phyloP scores from a whole-genome alignment of 2,797 vertebrate species.

The Selene dorsalis region DNA sequence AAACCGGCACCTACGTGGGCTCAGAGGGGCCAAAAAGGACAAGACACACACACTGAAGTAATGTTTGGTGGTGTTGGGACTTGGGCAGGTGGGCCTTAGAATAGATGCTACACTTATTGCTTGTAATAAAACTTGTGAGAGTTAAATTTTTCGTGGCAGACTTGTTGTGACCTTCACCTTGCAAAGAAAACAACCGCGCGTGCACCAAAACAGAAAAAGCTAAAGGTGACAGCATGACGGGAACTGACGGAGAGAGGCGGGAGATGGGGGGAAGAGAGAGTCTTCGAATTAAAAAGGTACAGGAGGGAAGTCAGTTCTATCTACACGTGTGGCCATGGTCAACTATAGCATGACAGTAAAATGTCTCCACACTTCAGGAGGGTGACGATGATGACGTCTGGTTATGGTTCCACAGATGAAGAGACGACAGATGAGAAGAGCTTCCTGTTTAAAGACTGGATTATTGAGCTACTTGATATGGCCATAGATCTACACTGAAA shows the following conservation, averaged over 20 bases:
- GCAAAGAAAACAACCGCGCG: slow-evolving; percentile 85
- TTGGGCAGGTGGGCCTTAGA: slow-evolving; percentile 75
- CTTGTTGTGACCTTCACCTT: slow-evolving; percentile 81
- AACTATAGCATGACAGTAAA: slow-evolving; percentile 77
- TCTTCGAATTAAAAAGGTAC: slow-evolving; percentile 62
- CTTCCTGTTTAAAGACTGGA: slow-evolving; percentile 56
- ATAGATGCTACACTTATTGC: slow-evolving; percentile 94
- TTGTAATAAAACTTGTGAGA: slow-evolving; percentile 83
- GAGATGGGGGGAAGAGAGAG: slow-evolving; percentile 70
- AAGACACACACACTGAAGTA: slow-evolving; percentile 21
- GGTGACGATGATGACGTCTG: slow-evolving; percentile 18
- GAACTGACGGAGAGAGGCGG: slow-evolving; percentile 73
- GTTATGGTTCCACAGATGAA: slow-evolving; percentile 60
- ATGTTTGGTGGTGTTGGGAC: slow-evolving; percentile 24
- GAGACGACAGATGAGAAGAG: slow-evolving; percentile 63
- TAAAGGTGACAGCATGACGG: slow-evolving; percentile 73
- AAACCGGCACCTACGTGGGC: slow-evolving; percentile 4
- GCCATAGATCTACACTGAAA: slow-evolving; percentile 75
- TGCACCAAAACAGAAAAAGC: slow-evolving; percentile 83
- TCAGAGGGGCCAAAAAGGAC: slow-evolving; percentile 29
- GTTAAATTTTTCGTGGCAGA: slow-evolving; percentile 85
- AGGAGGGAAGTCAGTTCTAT: slow-evolving; percentile 77
- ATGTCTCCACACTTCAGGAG: slow-evolving; percentile 83
- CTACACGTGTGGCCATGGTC: slow-evolving; percentile 85
- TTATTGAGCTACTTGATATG: slow-evolving; percentile 81